phyloP scores from a whole-genome alignment of 64 coral and sea anemone species.

The Montipora foliosa region DNA sequence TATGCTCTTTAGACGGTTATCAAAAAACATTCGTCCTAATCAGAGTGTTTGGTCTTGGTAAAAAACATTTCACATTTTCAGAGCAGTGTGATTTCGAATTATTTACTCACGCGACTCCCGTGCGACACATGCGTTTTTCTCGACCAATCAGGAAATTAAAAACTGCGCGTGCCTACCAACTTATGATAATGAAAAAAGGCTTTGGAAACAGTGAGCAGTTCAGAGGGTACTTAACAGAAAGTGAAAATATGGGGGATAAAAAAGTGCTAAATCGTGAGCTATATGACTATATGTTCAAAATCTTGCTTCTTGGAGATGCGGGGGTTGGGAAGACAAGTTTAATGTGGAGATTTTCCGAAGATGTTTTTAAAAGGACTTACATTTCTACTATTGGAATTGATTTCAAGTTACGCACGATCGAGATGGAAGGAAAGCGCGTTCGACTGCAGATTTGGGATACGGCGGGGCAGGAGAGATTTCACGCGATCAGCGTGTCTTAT shows the following conservation, averaged over 20 bases:
- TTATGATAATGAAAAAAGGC: not conserved
- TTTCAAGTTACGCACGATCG: constrained; percentile 40
- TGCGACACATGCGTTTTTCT: not conserved
- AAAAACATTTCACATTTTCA: no score
- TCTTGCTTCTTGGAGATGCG: constrained; percentile 71
- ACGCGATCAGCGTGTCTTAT: constrained; percentile 81
- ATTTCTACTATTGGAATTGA: constrained; percentile 46
- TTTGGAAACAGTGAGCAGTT: not conserved
- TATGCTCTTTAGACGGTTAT: no score
- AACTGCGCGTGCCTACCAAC: not conserved
- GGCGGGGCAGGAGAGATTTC: constrained; percentile 64
- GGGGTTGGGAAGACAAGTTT: constrained; percentile 51
- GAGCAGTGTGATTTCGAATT: no score
- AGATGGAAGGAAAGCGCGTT: constrained; percentile 4
- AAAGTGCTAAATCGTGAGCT: not conserved
- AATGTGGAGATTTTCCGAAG: constrained; percentile 25
- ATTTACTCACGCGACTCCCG: not conserved
- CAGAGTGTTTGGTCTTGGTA: no score
- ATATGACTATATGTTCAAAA: constrained; percentile 95
- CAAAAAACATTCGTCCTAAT: no score
- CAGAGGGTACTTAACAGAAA: not conserved
- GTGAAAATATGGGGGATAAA: not conserved
- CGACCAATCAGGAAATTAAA: not conserved
- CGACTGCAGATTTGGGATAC: constrained; percentile 45
- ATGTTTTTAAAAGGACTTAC: constrained; percentile 39